Evolutionary conservation across 2,113 vertebrate species (phyloP).

Genomic region (Desmodus rotundus): DNA sequence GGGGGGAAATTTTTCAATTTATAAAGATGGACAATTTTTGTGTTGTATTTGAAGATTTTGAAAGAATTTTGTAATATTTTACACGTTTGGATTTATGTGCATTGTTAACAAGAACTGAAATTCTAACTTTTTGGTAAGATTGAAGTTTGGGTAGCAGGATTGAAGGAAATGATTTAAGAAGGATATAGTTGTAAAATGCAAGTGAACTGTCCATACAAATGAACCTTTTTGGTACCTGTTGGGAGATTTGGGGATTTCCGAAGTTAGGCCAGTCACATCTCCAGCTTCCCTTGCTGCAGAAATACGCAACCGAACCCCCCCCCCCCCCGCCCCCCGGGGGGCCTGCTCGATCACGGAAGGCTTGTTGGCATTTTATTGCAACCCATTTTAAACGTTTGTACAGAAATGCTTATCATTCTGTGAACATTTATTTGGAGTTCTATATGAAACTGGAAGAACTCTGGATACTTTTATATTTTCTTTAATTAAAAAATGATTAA

Average conservation of each 20-base stretch:
- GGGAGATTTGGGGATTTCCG: slow-evolving; percentile 80
- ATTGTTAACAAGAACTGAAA: slow-evolving; percentile 86
- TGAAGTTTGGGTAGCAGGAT: slow-evolving; percentile 84
- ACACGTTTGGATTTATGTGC: slow-evolving; percentile 88
- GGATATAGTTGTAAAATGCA: slow-evolving; percentile 82
- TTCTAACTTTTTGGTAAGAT: slow-evolving; percentile 87
- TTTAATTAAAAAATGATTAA: slow-evolving; percentile 55
- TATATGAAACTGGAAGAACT: slow-evolving; percentile 80
- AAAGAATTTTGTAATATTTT: slow-evolving; percentile 90
- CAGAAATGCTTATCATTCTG: slow-evolving; percentile 76
- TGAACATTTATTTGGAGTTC: slow-evolving; percentile 81
- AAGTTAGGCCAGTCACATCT: slow-evolving; percentile 83
- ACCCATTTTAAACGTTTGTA: slow-evolving; percentile 71
- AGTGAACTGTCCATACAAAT: slow-evolving; percentile 83
- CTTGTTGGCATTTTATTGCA: slow-evolving; percentile 68
- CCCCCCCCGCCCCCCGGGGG: no score
- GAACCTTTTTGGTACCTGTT: slow-evolving; percentile 87
- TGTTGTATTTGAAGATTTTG: slow-evolving; percentile 98
- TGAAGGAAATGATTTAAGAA: slow-evolving; percentile 83
- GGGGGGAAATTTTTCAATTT: slow-evolving; percentile 87
- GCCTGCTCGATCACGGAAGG: slow-evolving; percentile 43
- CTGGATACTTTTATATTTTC: slow-evolving; percentile 69
- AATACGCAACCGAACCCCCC: slow-evolving; percentile 71
- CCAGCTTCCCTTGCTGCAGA: slow-evolving; percentile 76
- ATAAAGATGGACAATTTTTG: slow-evolving; percentile 91